Evolutionary conservation across 2,888 invertebrate species (phyloP).

Genomic region (Pardosa pseudoannulata): DNA sequence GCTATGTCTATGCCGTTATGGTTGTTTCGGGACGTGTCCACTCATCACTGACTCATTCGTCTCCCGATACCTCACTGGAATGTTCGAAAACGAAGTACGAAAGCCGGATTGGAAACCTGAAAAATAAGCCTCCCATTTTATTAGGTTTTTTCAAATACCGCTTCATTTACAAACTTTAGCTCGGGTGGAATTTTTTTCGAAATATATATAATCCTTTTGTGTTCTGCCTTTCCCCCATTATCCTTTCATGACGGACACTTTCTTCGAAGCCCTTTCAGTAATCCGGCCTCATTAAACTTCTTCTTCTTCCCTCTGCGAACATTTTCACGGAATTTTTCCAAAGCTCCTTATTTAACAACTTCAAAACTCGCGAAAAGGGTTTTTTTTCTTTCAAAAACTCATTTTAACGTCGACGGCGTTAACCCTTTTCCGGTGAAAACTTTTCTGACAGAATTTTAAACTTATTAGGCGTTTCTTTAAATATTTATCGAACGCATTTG

Average conservation of each 20-base stretch:
- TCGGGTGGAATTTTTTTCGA: neutral
- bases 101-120: no score
- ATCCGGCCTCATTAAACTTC: neutral
- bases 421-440: neutral
- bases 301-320: neutral
- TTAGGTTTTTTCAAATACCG: no score
- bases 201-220: no score
- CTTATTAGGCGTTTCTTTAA: constrained; percentile 10
- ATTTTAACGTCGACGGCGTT: neutral
- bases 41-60: no score
- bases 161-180: neutral
- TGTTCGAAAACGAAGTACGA: no score
- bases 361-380: neutral
- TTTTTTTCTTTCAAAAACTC: no score
- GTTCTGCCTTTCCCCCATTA: neutral
- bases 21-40: no score
- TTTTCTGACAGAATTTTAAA: constrained; percentile 9
- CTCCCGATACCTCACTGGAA: no score
- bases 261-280: neutral
- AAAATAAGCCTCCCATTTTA: no score
- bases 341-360: neutral
- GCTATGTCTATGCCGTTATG: no score
- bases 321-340: constrained; percentile 1
- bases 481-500: constrained; percentile 12
- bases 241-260: neutral